Evolutionary conservation across 2,888 invertebrate species (phyloP), one percentile per base, ranked within the genome.

Genomic region (Lomographa bimaculata): DNA sequence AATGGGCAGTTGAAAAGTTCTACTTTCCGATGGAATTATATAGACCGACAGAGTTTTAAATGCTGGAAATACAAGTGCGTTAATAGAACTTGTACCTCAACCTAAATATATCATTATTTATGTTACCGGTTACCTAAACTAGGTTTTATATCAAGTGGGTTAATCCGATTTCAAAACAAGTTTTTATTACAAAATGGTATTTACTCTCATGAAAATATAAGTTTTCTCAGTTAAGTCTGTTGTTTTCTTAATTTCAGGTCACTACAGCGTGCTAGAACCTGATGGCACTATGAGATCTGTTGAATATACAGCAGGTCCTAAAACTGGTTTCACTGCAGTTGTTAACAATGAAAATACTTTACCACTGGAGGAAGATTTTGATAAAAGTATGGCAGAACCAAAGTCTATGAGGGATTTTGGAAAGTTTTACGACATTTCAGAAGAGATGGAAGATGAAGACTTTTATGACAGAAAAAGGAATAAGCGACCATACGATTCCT

Each of bases 221-320:
- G n/a, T n/a, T n/a, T n/a, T n/a, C n/a, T n/a, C n/a, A n/a, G n/a
- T n/a, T n/a, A n/a, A n/a, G n/a, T n/a, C n/a, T n/a, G n/a, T n/a
- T n/a, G n/a, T n/a, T 26, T 7, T 30, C 14, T 20, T 11, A 3
- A 7, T 25, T 72, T 74, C 68, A 90, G 90, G 92, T 61, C 91
- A 91, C 65, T 94, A 94, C 66, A 93, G 93, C 56, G 81, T 94
- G 8, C 67, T 94, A 28, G 93, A 93, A 69, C 91, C 93, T 18
- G 93, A 93, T 61, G 93, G 94, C 27, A 89, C 91, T 26, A 80
- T 91, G 42, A 82, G 92, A 55, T 86, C 90, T 19, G 92, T 92
- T 11, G 90, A 92, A 54, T 92, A 92, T 64, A 90, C 91, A 11
- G 90, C 92, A 8, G 91, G 91, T 35, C 90, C 91, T 5, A 80